phyloP scores from a whole-genome alignment of 2,113 vertebrate genomes.

The Zapus hudsonius region DNA sequence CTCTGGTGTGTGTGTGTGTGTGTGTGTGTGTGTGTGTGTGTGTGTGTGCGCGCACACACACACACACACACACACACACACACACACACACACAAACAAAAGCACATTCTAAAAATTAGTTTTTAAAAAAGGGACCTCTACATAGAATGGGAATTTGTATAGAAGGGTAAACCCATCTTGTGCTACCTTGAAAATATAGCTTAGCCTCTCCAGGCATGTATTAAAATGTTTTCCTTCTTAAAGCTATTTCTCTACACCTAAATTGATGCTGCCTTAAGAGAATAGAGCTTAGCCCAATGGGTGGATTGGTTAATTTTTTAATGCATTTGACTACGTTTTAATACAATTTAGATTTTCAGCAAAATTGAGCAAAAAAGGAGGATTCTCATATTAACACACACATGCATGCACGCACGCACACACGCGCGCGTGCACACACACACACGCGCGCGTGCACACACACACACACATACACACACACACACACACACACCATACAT shows the following conservation, averaged over 20 bases:
- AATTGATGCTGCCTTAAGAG: not conserved
- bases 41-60: no score
- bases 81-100: no score
- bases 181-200: not conserved
- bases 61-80: no score
- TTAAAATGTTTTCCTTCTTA: not conserved
- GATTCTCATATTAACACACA: not conserved
- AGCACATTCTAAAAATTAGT: no score
- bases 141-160: not conserved
- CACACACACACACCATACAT: no score
- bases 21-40: no score
- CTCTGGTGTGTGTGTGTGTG: no score
- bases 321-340: not conserved
- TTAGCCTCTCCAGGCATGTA: not conserved
- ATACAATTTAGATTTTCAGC: not conserved
- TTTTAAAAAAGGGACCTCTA: not conserved
- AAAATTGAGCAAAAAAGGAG: not conserved
- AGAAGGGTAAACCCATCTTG: not conserved
- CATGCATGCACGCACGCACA: no score
- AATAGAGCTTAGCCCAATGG: not conserved
- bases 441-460: no score
- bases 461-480: no score
- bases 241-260: not conserved
- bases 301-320: not conserved
- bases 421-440: no score